Evolutionary conservation across 2,113 vertebrate species (phyloP).

Genomic region (Xenopus borealis): DNA sequence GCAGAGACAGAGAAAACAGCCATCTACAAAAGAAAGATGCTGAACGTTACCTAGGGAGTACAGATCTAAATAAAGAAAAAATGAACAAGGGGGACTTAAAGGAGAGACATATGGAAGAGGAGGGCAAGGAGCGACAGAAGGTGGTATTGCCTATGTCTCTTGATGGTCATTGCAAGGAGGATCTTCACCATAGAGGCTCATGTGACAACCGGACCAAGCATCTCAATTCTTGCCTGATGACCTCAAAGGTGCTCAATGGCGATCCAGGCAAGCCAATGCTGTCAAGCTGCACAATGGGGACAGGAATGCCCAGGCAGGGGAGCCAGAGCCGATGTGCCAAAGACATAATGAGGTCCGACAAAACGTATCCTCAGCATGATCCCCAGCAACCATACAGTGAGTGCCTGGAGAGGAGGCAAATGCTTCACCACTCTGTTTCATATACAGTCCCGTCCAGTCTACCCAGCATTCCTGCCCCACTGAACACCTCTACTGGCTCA

Average conservation of each 20-base stretch:
- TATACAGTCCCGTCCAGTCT: slow-evolving; percentile 80
- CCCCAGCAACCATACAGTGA: slow-evolving; percentile 82
- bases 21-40: slow-evolving; percentile 83
- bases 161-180: slow-evolving; percentile 74
- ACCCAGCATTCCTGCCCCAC: slow-evolving; percentile 70
- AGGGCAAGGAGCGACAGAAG: slow-evolving; percentile 80
- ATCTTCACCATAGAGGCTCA: slow-evolving; percentile 60
- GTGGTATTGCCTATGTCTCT: slow-evolving; percentile 66
- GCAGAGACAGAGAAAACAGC: slow-evolving; percentile 77
- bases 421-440: slow-evolving; percentile 82
- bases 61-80: slow-evolving; percentile 79
- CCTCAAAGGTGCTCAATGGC: slow-evolving; percentile 82
- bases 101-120: slow-evolving; percentile 74
- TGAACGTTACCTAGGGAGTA: slow-evolving; percentile 70
- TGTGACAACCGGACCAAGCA: slow-evolving; percentile 70
- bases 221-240: slow-evolving; percentile 85
- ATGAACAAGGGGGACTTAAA: slow-evolving; percentile 73
- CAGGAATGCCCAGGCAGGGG: slow-evolving; percentile 64
- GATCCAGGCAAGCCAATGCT: slow-evolving; percentile 71
- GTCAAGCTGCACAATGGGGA: slow-evolving; percentile 77
- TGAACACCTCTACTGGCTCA: slow-evolving; percentile 70
- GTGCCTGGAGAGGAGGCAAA: slow-evolving; percentile 84
- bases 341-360: slow-evolving; percentile 61
- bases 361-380: slow-evolving; percentile 68
- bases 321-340: slow-evolving; percentile 67